Base-by-base conservation (phyloP, 1,140 invertebrate genomes). In the Pogonognathellus flavescens region DNA sequence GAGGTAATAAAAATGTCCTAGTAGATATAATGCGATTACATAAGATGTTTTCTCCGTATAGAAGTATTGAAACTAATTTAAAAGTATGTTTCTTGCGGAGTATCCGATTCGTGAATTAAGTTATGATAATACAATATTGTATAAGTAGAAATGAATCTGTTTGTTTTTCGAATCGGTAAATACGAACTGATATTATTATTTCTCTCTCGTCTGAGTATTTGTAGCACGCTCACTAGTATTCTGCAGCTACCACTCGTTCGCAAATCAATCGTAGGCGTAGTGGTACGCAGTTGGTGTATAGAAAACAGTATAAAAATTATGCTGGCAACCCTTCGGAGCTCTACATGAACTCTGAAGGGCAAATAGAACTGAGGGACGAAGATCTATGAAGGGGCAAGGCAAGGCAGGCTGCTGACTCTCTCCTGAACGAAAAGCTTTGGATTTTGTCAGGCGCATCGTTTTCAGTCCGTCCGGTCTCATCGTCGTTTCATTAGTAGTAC, bases 381-480 rank as follows among this genome's bases (percentile, higher is more conserved):
- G 11, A 31, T 49, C 41, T 41, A 31, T 50, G 25, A 83, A 83
- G 82, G 82, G 82, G 82, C 82, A 70, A 70, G 81, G 82, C 31
- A 49, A 18, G 25, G 31, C 18, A 59, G 53, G 80, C 55, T 31
- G 70, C 31, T 41, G 5, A 31, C 10, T 66, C 22, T 25, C 6
- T 25, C 70, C 25, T 76, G 31, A 76, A 76, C 13, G 25, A 50
- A 76, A 50, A 76, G 70, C 41, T 76, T 41, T 55, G 57, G 72
- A 85, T 85, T 85, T 85, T 72, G 80, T 82, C 66, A 55, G 66
- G 82, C 85, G 80, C 85, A 86, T 83, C 80, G 20, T 62, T 57
- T 82, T 16, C 80, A 50, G 55, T 81, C 80, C 60, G 82, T 83
- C 41, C 55, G 41, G 82, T 83, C 20, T 57, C 55, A 83, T 83